A percentile compares a stretch with the other conserved stretches of the same genome.
These are phyloP conservation scores for Cheilosia impressa DNA, from an alignment of 2,888 invertebrate species.

Conservation along the genomic window DNA sequence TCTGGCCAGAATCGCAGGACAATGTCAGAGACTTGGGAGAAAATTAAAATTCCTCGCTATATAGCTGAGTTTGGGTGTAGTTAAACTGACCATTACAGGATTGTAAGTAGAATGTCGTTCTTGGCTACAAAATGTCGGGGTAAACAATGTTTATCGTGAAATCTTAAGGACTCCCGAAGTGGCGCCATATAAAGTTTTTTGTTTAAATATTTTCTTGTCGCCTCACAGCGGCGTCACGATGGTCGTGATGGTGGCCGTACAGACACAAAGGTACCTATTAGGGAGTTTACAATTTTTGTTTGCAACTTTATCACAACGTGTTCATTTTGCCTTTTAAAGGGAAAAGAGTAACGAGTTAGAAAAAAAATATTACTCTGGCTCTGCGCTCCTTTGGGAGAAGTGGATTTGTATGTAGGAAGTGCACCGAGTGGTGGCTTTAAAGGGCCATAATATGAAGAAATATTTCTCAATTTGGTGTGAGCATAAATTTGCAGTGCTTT, in stretches of 20 bases:
- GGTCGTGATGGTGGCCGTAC: constrained; percentile 21
- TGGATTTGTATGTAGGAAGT: constrained; percentile 21
- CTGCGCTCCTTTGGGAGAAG: constrained; percentile 18
- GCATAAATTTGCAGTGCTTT: constrained; percentile 42
- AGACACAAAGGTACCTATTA: constrained; percentile 56
- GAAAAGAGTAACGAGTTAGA: constrained; percentile 23
- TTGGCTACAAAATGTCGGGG: constrained; percentile 62
- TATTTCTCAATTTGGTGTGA: constrained; percentile 50
- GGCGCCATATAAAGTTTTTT: constrained; percentile 59
- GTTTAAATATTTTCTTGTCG: constrained; percentile 51
- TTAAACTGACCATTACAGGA: constrained; percentile 48
- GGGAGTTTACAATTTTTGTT: constrained; percentile 56
- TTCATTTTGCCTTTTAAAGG: neutral
- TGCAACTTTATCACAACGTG: neutral
- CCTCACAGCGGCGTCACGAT: constrained; percentile 48
- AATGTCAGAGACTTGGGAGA: constrained; percentile 6
- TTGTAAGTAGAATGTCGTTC: constrained; percentile 42
- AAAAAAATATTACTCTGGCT: constrained; percentile 16
- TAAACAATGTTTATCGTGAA: constrained; percentile 68
- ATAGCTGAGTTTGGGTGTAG: neutral
- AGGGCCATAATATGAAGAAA: constrained; percentile 34
- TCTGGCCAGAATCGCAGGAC: neutral
- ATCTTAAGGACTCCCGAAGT: constrained; percentile 61
- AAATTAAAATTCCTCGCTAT: constrained; percentile 39
- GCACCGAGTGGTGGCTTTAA: neutral